Conservation (phyloP, 2,888 invertebrate genomes). For the Philereme transversata region DNA sequence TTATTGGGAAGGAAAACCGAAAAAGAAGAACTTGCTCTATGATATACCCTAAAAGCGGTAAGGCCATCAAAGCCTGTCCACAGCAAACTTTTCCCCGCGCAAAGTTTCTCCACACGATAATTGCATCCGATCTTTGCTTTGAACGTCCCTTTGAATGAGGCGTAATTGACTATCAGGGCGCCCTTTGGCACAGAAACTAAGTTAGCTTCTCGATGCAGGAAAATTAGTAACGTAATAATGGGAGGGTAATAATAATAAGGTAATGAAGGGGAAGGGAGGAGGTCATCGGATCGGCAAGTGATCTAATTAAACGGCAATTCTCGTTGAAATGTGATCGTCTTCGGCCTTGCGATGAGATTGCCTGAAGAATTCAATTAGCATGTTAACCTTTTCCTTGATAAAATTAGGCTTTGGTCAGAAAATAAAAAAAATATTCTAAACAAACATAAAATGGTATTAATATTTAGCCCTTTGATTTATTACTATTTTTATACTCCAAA, state of each 20-base stretch:
- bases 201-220: slow-evolving; percentile 77
- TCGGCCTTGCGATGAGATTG: slow-evolving; percentile 53
- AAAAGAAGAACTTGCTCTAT: no score
- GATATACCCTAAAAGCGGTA: not conserved
- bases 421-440: no score
- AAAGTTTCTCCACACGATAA: slow-evolving; percentile 69
- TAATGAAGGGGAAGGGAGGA: slow-evolving; percentile 65
- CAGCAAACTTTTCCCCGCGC: slow-evolving; percentile 36
- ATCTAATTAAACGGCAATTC: slow-evolving; percentile 74
- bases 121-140: slow-evolving; percentile 73
- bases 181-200: slow-evolving; percentile 76
- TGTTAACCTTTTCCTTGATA: not conserved
- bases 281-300: slow-evolving; percentile 71
- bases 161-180: slow-evolving; percentile 82
- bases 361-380: slow-evolving; percentile 57
- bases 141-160: slow-evolving; percentile 67
- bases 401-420: no score
- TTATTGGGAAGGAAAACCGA: no score
- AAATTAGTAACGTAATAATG: slow-evolving; percentile 82
- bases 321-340: slow-evolving; percentile 60
- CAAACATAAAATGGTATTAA: no score
- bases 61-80: slow-evolving; percentile 18
- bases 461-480: no score
- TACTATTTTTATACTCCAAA: no score
- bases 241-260: slow-evolving; percentile 66